phyloP scores from a whole-genome alignment of 2,888 invertebrate genomes.

The Chrysolina haemoptera region DNA sequence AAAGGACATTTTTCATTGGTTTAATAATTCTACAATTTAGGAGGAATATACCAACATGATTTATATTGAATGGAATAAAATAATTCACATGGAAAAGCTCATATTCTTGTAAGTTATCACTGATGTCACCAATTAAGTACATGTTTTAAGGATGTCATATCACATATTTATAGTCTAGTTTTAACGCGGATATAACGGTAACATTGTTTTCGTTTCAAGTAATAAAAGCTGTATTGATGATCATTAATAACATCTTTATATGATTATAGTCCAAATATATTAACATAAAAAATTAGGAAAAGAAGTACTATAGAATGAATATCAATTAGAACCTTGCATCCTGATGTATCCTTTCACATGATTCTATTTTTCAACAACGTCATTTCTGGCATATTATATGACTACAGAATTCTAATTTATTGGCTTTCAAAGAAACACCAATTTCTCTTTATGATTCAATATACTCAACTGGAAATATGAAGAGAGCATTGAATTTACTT shows the following conservation, averaged over 20 bases:
- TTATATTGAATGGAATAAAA: no score
- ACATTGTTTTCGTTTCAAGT: neutral
- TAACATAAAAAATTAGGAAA: neutral
- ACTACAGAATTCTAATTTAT: no score
- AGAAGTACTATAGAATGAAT: neutral
- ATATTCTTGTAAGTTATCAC: neutral
- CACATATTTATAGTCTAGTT: neutral
- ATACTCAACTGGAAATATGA: no score
- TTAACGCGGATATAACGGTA: neutral
- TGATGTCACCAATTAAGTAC: neutral
- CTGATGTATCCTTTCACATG: neutral
- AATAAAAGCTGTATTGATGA: neutral
- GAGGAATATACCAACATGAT: no score
- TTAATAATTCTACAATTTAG: no score
- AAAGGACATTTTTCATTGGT: no score
- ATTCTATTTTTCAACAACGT: neutral
- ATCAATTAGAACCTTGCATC: neutral
- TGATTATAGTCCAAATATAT: neutral
- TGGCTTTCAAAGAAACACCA: no score
- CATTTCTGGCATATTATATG: no score
- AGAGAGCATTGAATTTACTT: no score
- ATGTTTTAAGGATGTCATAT: neutral
- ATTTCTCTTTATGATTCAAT: no score
- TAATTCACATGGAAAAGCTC: no score
- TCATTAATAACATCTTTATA: conserved; percentile 3